Evolutionary conservation across 35 echinoderm and acorn worm genomes (phyloP).

Genomic region (Chiridota heheva): DNA sequence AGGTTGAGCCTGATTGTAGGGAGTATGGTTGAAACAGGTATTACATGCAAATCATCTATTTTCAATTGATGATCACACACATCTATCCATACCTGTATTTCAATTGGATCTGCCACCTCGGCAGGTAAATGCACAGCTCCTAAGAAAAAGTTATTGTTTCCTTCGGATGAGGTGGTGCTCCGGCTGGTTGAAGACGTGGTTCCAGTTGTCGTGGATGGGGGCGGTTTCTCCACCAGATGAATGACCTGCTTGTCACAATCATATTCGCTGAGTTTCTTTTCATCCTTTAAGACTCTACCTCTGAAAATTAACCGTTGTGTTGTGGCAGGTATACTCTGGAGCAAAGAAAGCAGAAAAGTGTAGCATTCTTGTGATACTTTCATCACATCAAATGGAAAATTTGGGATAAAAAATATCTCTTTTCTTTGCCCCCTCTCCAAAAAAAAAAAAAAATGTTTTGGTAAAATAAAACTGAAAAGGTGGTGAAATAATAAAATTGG

Average conservation of each 20-base stretch:
- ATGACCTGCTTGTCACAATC: conserved; percentile 78
- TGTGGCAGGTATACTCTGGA: conserved; percentile 75
- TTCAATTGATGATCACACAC: too few species aligned
- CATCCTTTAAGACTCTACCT: conserved; percentile 85
- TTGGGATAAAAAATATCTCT: not conserved
- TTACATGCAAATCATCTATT: too few species aligned
- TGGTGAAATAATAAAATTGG: not conserved
- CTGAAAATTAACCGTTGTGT: conserved; percentile 86
- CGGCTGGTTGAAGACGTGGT: conserved; percentile 14
- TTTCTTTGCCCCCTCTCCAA: not conserved
- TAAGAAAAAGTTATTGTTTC: conserved; percentile 59
- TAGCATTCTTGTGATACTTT: not conserved
- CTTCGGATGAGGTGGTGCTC: conserved; percentile 22
- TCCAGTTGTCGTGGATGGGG: conserved; percentile 47
- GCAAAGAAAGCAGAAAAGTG: not conserved
- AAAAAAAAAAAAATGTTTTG: not conserved
- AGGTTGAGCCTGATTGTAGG: too few species aligned
- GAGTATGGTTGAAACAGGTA: too few species aligned
- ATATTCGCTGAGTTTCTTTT: conserved; percentile 88
- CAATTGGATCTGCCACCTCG: conserved; percentile 53
- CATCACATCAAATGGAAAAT: not conserved
- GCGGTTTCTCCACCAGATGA: conserved; percentile 91
- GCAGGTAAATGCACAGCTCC: conserved; percentile 71
- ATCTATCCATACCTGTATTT: conserved; percentile 64
- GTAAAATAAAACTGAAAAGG: not conserved